phyloP scores from a whole-genome alignment of 2,888 invertebrate species.

The Exephanes ischioxanthus region DNA sequence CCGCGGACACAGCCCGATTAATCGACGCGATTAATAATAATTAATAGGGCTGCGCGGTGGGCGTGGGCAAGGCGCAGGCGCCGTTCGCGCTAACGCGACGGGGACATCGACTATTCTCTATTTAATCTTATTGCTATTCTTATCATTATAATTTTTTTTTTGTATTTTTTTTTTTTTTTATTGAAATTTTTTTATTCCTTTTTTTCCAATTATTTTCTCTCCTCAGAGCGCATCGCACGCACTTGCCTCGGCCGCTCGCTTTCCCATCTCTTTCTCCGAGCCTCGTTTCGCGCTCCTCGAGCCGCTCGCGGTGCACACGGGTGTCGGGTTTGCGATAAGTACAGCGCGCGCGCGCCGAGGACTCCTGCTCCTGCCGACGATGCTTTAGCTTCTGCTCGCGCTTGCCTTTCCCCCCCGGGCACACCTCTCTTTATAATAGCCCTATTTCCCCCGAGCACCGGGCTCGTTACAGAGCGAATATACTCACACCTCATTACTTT shows the following conservation, averaged over 20 bases:
- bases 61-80: slow-evolving; percentile 70
- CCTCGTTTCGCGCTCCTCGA: slow-evolving; percentile 1
- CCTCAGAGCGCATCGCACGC: slow-evolving; percentile 37
- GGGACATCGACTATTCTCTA: slow-evolving; percentile 1
- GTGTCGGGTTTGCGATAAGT: slow-evolving; percentile 67
- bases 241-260: slow-evolving; percentile 11
- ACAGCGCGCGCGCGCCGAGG: slow-evolving; percentile 40
- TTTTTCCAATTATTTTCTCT: slow-evolving; percentile 17
- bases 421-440: slow-evolving; percentile 14
- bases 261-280: not conserved
- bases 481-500: slow-evolving; percentile 63
- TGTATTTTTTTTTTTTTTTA: not conserved
- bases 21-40: slow-evolving; percentile 81
- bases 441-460: slow-evolving; percentile 9
- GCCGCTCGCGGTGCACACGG: slow-evolving; percentile 42
- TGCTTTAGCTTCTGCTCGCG: slow-evolving; percentile 44
- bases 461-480: slow-evolving; percentile 58
- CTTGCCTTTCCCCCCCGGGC: slow-evolving; percentile 37
- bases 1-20: slow-evolving; percentile 75
- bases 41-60: slow-evolving; percentile 76
- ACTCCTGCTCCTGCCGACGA: not conserved
- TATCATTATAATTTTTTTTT: not conserved
- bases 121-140: not conserved
- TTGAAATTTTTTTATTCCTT: not conserved
- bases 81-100: slow-evolving; percentile 71